Percentiles rank a stretch among this genome's conserved stretches.
Conservation (phyloP, 2,797 vertebrate species). For the Odontamblyopus lacepedii region DNA sequence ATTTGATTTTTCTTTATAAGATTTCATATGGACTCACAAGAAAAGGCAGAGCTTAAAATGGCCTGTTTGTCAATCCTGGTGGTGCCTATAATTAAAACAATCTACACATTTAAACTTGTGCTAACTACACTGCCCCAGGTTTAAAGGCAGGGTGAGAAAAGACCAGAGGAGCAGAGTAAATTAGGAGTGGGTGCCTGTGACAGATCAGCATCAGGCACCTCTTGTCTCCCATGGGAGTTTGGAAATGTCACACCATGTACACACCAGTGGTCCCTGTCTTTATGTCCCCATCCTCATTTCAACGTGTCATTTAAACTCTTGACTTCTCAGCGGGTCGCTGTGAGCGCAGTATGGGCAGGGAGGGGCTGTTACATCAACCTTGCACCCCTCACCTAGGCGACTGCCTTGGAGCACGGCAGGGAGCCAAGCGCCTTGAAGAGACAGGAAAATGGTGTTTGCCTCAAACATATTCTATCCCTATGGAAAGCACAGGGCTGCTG, state of each 20-base stretch:
- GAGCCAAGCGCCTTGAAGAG: constrained; percentile 33
- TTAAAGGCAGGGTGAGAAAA: constrained; percentile 11
- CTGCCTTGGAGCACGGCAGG: constrained; percentile 41
- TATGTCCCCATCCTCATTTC: constrained; percentile 69
- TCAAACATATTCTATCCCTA: constrained; percentile 57
- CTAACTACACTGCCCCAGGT: constrained; percentile 14
- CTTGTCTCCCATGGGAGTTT: constrained; percentile 54
- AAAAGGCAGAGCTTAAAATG: neutral
- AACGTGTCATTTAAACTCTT: constrained; percentile 74
- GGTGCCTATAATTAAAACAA: constrained; percentile 26
- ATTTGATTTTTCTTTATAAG: neutral
- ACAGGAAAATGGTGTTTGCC: constrained; percentile 35
- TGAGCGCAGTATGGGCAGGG: constrained; percentile 45
- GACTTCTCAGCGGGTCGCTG: constrained; percentile 67
- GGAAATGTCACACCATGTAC: constrained; percentile 70
- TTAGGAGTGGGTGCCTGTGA: constrained; percentile 35
- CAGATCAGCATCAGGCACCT: constrained; percentile 37
- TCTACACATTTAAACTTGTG: constrained; percentile 25
- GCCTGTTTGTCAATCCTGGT: neutral
- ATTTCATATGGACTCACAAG: neutral
- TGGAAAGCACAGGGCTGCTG: constrained; percentile 43
- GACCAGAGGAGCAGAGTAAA: constrained; percentile 28
- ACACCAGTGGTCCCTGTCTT: constrained; percentile 50
- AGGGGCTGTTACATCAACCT: constrained; percentile 67
- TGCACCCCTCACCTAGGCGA: constrained; percentile 53